Percentiles rank a stretch among this genome's conserved stretches.
Conservation (phyloP, 2,888 invertebrate species). For the Leucozona laternaria region DNA sequence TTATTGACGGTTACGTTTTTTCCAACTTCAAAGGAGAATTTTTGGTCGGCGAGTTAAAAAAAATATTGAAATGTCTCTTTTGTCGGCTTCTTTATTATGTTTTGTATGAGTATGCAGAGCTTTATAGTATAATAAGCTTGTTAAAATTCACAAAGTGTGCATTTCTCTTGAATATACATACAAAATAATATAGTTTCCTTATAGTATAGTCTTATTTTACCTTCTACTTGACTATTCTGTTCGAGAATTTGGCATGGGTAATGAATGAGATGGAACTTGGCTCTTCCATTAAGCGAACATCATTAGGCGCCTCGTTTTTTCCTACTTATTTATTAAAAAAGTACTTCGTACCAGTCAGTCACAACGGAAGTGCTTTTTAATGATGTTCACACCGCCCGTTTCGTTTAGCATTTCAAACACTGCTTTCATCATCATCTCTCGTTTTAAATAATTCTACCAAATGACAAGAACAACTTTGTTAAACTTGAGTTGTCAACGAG, state of each 20-base stretch:
- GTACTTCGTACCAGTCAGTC: conserved; percentile 57
- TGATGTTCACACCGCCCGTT: conserved; percentile 59
- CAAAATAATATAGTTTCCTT: conserved; percentile 52
- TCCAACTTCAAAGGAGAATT: neutral
- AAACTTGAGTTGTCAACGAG: neutral
- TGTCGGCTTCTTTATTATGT: conserved; percentile 41
- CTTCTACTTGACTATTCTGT: conserved; percentile 63
- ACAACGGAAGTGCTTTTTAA: conserved; percentile 72
- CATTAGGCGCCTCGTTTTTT: conserved; percentile 69
- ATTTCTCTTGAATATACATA: conserved; percentile 52
- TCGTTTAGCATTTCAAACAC: conserved; percentile 36
- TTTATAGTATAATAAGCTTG: conserved; percentile 60
- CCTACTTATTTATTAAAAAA: conserved; percentile 73
- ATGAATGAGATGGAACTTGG: conserved; percentile 62
- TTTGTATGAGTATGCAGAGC: conserved; percentile 6
- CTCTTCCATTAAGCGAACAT: conserved; percentile 66
- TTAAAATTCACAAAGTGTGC: conserved; percentile 74
- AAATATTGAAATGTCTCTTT: conserved; percentile 9
- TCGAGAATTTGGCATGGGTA: conserved; percentile 72
- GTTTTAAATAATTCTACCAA: conserved; percentile 41
- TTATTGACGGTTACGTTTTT: neutral
- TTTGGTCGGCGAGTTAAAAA: neutral
- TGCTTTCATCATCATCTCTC: conserved; percentile 34
- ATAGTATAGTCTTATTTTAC: conserved; percentile 41
- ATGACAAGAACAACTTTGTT: neutral